phyloP scores from a whole-genome alignment of 2,797 vertebrate species.

The Cryptoprocta ferox region DNA sequence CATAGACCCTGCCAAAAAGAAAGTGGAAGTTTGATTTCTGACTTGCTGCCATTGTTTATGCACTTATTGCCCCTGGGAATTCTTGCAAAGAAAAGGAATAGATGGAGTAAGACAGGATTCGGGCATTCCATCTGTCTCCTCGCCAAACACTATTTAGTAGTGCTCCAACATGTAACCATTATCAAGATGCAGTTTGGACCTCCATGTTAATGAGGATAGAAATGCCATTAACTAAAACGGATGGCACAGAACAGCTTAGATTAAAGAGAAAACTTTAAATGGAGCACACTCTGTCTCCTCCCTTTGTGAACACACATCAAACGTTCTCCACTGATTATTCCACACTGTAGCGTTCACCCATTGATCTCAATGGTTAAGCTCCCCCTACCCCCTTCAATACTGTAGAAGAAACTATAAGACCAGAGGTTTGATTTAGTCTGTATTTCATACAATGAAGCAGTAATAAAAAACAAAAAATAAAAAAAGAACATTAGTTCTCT shows the following conservation, averaged over 20 bases:
- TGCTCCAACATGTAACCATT: neutral
- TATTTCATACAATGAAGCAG: slow-evolving; percentile 68
- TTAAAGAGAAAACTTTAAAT: neutral
- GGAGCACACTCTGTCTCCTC: rapidly evolving
- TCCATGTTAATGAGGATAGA: neutral
- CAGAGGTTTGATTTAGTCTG: slow-evolving; percentile 61
- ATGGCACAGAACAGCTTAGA: neutral
- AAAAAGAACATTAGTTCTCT: slow-evolving; percentile 80
- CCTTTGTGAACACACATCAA: neutral
- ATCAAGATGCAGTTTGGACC: neutral
- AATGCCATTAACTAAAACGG: neutral
- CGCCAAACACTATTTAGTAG: neutral
- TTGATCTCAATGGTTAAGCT: neutral
- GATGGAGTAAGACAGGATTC: neutral
- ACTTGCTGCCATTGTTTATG: neutral
- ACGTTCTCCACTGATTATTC: neutral
- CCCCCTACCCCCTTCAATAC: neutral
- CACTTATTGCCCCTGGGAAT: neutral
- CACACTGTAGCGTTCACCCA: neutral
- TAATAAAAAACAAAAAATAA: slow-evolving; percentile 67
- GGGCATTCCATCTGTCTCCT: neutral
- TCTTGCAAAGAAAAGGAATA: neutral
- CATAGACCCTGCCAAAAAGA: neutral
- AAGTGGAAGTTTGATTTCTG: neutral
- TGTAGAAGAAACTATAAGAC: slow-evolving; percentile 39